phyloP scores from a whole-genome alignment of 1,140 invertebrate genomes.

The Globodera rostochiensis region DNA sequence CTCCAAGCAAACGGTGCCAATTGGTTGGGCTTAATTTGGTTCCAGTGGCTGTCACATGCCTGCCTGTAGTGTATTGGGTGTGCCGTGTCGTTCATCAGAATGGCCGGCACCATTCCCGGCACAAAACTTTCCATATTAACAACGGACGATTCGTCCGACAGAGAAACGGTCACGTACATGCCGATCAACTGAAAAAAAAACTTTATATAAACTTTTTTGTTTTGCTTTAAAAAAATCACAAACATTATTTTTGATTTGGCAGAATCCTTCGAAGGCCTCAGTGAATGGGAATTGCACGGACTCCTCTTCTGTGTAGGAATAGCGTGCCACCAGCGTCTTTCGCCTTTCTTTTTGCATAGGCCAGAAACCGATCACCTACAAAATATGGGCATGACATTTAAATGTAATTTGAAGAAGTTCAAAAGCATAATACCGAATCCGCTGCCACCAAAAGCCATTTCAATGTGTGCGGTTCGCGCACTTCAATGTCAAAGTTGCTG shows the following conservation, averaged over 20 bases:
- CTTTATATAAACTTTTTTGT: too few species aligned
- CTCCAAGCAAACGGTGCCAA: constrained; percentile 44
- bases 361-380: constrained; percentile 82
- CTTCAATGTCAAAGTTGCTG: constrained; percentile 74
- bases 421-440: constrained; percentile 44
- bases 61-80: constrained; percentile 67
- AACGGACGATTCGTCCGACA: constrained; percentile 85
- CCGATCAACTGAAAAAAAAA: constrained; percentile 74
- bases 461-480: constrained; percentile 73
- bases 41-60: constrained; percentile 54
- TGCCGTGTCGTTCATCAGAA: constrained; percentile 82
- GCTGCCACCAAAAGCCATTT: constrained; percentile 56
- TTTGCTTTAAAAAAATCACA: too few species aligned
- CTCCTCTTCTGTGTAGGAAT: constrained; percentile 71
- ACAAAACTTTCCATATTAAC: constrained; percentile 81
- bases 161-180: constrained; percentile 84
- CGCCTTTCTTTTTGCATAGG: constrained; percentile 71
- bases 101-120: constrained; percentile 80
- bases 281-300: constrained; percentile 82
- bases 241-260: constrained; percentile 76
- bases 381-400: constrained; percentile 24
- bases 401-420: neutral
- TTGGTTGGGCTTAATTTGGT: constrained; percentile 47
- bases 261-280: constrained; percentile 79
- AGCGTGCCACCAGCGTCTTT: constrained; percentile 67